These are phyloP conservation scores for Kradibia gibbosae DNA, from an alignment of 1,140 invertebrate genomes.

Conservation along the genomic window DNA sequence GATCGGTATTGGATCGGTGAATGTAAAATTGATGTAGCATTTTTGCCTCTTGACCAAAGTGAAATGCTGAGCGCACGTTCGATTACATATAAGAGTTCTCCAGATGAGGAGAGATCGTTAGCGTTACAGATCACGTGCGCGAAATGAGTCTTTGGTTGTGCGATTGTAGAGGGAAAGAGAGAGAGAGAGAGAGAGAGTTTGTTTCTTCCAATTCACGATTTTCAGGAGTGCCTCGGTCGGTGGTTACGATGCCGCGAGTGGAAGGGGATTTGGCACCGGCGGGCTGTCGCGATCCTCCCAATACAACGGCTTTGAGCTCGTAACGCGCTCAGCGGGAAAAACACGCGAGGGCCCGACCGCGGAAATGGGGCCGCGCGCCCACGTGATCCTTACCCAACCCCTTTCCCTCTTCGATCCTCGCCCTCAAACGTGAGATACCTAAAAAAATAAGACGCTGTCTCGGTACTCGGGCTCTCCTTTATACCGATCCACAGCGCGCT, in stretches of 20 bases:
- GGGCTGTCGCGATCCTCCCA: neutral
- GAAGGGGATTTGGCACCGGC: neutral
- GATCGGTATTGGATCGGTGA: neutral
- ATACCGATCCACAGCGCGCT: neutral
- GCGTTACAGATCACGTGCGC: slow-evolving; percentile 21
- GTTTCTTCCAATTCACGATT: slow-evolving; percentile 41
- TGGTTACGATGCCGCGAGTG: neutral
- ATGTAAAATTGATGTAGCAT: neutral
- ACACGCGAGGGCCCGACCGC: slow-evolving; percentile 35
- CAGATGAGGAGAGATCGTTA: slow-evolving; percentile 29
- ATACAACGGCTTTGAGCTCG: neutral
- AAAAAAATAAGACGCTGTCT: slow-evolving; percentile 34
- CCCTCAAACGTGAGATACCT: no score
- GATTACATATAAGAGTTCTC: neutral
- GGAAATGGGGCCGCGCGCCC: slow-evolving; percentile 2
- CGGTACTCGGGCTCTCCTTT: slow-evolving; percentile 15
- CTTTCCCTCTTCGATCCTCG: no score
- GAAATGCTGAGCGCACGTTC: slow-evolving; percentile 4
- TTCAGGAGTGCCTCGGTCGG: neutral
- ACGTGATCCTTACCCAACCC: neutral
- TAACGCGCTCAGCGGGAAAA: slow-evolving; percentile 28
- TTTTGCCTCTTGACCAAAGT: neutral
- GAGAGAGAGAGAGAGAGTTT: neutral
- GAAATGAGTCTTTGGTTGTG: neutral
- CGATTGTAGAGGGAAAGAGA: neutral